Conservation (phyloP, 2,797 vertebrate species). For the Microchirus variegatus region DNA sequence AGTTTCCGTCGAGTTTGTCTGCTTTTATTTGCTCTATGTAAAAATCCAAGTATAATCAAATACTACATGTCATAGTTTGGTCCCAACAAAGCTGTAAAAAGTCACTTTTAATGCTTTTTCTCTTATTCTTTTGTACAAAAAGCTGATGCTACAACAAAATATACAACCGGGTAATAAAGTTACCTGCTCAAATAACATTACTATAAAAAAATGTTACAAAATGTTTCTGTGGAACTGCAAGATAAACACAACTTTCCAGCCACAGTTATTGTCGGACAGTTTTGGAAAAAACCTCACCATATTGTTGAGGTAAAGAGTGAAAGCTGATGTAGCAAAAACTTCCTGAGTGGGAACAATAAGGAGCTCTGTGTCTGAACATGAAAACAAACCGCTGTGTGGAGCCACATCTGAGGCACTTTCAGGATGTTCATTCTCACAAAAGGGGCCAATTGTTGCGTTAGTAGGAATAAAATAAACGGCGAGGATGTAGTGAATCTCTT, state of each 20-base stretch:
- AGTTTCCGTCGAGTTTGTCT: too few species aligned
- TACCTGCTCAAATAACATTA: not conserved
- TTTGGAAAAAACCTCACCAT: constrained; percentile 20
- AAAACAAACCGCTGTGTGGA: constrained; percentile 15
- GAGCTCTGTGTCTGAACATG: constrained; percentile 20
- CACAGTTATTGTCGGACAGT: constrained; percentile 13
- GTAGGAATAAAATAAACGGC: constrained; percentile 39
- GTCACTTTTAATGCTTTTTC: too few species aligned
- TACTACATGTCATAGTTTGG: constrained; percentile 35
- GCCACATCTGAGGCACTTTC: constrained; percentile 32
- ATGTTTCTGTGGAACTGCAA: not conserved
- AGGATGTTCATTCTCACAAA: constrained; percentile 20
- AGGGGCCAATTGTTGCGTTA: constrained; percentile 31
- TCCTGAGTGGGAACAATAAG: constrained; percentile 66
- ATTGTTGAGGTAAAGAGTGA: constrained; percentile 24
- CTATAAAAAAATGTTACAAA: not conserved
- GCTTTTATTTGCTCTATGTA: too few species aligned
- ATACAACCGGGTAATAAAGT: constrained; percentile 9
- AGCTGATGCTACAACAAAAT: constrained; percentile 15
- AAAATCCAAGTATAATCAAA: constrained; percentile 16
- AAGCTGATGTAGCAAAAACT: constrained; percentile 48
- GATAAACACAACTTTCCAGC: not conserved
- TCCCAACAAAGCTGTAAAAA: constrained; percentile 32
- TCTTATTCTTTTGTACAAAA: too few species aligned
- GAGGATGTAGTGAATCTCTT: not conserved